Base-by-base conservation (phyloP, 2,113 vertebrate species). In the Phasianus colchicus region DNA sequence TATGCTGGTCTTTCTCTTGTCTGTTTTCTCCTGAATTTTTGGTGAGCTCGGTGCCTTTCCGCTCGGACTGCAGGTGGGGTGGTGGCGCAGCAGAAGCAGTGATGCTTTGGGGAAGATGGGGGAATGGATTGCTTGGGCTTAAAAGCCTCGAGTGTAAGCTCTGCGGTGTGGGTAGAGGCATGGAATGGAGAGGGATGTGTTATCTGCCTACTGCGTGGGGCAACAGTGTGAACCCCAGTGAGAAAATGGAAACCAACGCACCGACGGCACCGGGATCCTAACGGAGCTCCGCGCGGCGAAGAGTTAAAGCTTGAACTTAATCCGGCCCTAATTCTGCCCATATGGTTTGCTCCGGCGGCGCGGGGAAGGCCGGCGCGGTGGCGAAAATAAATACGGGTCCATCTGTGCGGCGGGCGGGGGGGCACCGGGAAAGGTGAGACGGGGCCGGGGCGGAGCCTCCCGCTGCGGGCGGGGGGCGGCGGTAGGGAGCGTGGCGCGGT, bases 341-440 rank as follows among this genome's bases (percentile, higher is more conserved):
- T 95, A 77, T 95, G 95, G 78, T 67, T 75, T 86, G 29, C 40
- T 88, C 96, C 92, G 95, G 92, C 54, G 42, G 88, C 3, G 5
- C n/a, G 87, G 81, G 64, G 32, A 47, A 50, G 93, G 78, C 97
- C 4, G 6, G 73, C 60, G 18, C 91, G 42, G 92, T n/a, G 79
- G 95, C 96, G 96, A 78, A 92, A 92, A 84, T 67, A 97, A 96
- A 90, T 54, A 88, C 45, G 96, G 76, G 88, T 83, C 95, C 18
- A 0, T 91, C 32, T 93, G 36, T 65, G 81, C 63, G 72, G 75
- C 25, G 2, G 3, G 48, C 47, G 74, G 47, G 14, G 9, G 34
- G 57, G n/a, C 60, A 36, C 13, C n/a, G 2, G 11, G 27, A 3
- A 0, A 29, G 55, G 19, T 6, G 16, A 87, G 45, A 50, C 0